A percentile compares a stretch with the other conserved stretches of the same genome.
Evolutionary conservation across 2,113 vertebrate genomes (phyloP).

Genomic region (Tachycineta bicolor): DNA sequence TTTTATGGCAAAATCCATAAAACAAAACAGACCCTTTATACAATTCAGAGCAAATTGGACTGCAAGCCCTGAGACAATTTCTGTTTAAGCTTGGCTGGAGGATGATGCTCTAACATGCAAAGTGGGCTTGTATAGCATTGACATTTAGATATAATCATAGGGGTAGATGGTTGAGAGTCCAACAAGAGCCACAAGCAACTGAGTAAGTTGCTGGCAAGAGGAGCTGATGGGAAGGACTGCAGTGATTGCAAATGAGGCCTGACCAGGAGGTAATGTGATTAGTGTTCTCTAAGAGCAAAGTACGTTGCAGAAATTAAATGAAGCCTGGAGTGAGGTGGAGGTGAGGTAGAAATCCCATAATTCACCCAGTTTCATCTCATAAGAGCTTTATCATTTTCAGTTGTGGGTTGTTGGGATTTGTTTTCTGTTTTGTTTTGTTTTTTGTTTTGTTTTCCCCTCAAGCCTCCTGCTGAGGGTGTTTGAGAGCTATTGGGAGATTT

Average conservation of each 20-base stretch:
- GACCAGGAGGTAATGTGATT: constrained; percentile 18
- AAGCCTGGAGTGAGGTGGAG: neutral
- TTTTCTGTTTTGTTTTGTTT: no score
- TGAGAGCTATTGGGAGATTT: constrained; percentile 72
- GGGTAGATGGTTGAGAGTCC: constrained; percentile 13
- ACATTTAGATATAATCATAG: neutral
- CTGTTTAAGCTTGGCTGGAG: neutral
- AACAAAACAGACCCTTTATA: neutral
- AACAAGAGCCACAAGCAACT: neutral
- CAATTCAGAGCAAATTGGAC: neutral
- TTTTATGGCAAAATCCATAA: constrained; percentile 50
- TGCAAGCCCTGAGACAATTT: neutral
- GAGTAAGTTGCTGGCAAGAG: neutral
- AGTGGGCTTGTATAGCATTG: neutral
- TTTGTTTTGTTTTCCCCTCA: neutral
- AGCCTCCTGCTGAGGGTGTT: constrained; percentile 9
- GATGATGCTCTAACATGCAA: neutral
- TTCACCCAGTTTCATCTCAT: constrained; percentile 39
- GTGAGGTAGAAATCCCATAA: neutral
- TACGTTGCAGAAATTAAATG: constrained; percentile 30
- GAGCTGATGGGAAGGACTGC: neutral
- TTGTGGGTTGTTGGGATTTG: neutral
- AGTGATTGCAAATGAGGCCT: constrained; percentile 48
- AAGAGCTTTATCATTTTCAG: constrained; percentile 52
- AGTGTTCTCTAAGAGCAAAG: constrained; percentile 34